Base-by-base conservation (phyloP, 2,113 vertebrate genomes). In the Nyctibius bracteatus region DNA sequence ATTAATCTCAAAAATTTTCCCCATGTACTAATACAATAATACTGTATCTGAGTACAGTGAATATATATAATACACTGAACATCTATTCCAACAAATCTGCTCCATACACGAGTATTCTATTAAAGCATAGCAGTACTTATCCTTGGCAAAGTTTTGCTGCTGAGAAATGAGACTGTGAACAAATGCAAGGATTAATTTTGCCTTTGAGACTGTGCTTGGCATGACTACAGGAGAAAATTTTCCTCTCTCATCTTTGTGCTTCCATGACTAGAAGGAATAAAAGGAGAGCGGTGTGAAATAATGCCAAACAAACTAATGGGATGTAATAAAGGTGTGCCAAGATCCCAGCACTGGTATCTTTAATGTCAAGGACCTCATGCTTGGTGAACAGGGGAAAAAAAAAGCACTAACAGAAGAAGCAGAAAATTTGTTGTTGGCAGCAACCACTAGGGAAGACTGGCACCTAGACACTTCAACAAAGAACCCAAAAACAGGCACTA, bases 171-270 rank as follows among this genome's bases (percentile, higher is more conserved):
- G 47, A 65, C 41, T 43, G n/a, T 55, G 28, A 91, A 77, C 24
- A 82, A 95, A 67, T 20, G 10, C 43, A 81, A 80, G 23, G 33
- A 62, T 58, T 43, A 62, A 17, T 11, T 88, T 41, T 86, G 41
- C 59, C 55, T 70, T 15, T 58, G 66, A 95, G 63, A 46, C 20
- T 57, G 21, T 59, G 39, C 24, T 57, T 94, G 66, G 43, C 71
- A 33, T 10, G 18, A 89, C 61, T 80, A 71, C 8, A 85, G 47
- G 9, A 89, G 21, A 75, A 95, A 90, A n/a, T 27, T 71, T 71
- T 85, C 81, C 62, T 82, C 67, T 92, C 81, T 90, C 52, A 73
- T 30, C 61, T 86, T 61, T 91, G 31, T 49, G 57, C 54, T 88
- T 88, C 59, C 47, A 52, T 46, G 41, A 83, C 44, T 58, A 47